phyloP scores from a whole-genome alignment of 2,113 vertebrate genomes.

The Psittacus erithacus region DNA sequence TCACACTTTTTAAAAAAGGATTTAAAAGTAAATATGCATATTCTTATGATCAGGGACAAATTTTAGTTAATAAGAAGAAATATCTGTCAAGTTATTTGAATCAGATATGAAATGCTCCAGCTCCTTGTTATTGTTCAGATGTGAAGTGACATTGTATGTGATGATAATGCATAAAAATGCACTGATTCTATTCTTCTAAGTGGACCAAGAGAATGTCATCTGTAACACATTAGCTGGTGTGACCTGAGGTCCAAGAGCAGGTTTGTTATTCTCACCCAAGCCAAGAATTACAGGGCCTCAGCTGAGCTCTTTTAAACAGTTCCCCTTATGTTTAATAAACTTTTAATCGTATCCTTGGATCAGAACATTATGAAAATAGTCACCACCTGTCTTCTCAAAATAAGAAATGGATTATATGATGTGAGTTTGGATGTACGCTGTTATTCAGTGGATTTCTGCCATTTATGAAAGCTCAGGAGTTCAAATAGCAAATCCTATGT shows the following conservation, averaged over 20 bases:
- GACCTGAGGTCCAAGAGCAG: neutral
- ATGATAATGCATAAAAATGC: neutral
- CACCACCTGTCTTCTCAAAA: neutral
- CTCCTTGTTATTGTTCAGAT: neutral
- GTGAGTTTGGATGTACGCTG: neutral
- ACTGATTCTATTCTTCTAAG: neutral
- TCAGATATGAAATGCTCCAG: neutral
- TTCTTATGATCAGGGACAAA: neutral
- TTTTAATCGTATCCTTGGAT: neutral
- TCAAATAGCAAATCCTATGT: neutral
- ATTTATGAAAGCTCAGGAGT: neutral
- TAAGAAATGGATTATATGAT: neutral
- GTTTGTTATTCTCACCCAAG: neutral
- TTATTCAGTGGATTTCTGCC: neutral
- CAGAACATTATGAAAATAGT: neutral
- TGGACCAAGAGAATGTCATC: neutral
- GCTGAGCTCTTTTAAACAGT: neutral
- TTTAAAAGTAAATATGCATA: neutral
- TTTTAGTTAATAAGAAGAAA: neutral
- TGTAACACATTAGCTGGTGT: neutral
- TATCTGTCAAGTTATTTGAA: neutral
- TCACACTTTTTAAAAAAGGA: neutral
- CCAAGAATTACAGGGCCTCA: neutral
- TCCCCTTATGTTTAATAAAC: neutral
- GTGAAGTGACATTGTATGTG: neutral